Conservation (phyloP, 2,113 vertebrate genomes). For the Picathartes gymnocephalus region DNA sequence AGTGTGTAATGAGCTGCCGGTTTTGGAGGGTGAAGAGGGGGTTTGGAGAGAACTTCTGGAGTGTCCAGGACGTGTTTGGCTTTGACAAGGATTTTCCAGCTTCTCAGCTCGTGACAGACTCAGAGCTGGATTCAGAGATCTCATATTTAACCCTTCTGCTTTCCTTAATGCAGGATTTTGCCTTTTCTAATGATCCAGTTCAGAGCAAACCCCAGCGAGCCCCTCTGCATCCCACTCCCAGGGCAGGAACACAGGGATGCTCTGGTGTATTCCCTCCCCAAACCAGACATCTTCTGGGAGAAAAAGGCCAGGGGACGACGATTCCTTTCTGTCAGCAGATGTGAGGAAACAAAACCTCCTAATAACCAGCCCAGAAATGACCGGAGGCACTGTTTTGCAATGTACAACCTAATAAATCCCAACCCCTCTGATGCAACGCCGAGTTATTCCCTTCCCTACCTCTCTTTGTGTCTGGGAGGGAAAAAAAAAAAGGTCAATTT, state of each 20-base stretch:
- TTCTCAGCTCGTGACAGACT: background rate
- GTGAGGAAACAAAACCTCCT: background rate
- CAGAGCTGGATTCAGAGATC: background rate
- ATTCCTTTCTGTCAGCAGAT: conserved; percentile 33
- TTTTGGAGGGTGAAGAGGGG: background rate
- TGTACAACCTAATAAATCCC: background rate
- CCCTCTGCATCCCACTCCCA: background rate
- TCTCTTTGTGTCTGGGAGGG: background rate
- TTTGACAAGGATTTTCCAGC: background rate
- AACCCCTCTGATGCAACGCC: background rate
- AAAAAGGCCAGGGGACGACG: background rate
- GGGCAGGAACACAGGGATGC: background rate
- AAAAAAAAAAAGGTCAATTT: background rate
- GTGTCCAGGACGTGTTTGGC: background rate
- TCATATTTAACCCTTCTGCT: background rate
- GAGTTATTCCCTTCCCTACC: background rate
- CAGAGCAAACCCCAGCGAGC: background rate
- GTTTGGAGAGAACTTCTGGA: background rate
- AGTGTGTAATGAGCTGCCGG: background rate
- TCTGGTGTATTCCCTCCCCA: background rate
- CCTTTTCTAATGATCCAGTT: background rate
- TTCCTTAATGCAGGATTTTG: background rate
- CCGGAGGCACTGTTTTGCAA: conserved; percentile 23
- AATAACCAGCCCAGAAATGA: background rate
- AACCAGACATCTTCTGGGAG: background rate